Percentiles rank a stretch among this genome's conserved stretches.
phyloP scores from a whole-genome alignment of 2,113 vertebrate genomes.

The Entosphenus tridentatus region DNA sequence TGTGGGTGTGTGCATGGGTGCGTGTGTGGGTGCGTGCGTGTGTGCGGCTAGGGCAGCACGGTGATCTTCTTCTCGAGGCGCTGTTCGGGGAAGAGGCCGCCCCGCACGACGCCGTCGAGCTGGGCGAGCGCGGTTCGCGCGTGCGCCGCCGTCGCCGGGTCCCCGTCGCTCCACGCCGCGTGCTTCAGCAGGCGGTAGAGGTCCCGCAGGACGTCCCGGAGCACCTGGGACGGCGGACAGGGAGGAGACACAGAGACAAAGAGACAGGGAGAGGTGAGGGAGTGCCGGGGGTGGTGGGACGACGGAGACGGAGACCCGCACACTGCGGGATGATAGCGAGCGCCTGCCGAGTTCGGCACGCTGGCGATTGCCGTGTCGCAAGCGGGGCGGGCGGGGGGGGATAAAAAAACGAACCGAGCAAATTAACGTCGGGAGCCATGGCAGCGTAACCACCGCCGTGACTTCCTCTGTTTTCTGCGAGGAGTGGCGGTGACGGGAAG shows the following conservation, averaged over 20 bases:
- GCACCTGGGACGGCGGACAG: conserved; percentile 24
- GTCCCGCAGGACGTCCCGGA: conserved; percentile 48
- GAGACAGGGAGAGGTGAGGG: background rate
- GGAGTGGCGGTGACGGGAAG: too few species aligned
- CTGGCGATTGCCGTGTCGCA: too few species aligned
- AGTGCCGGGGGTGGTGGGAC: background rate
- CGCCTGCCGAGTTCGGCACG: too few species aligned
- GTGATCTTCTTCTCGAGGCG: conserved; percentile 68
- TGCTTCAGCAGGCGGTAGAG: conserved; percentile 70
- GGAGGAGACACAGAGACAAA: too few species aligned
- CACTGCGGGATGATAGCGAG: too few species aligned
- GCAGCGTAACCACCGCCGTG: too few species aligned
- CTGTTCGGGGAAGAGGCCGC: conserved; percentile 45
- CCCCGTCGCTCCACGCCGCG: conserved; percentile 29
- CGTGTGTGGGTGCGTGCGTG: background rate
- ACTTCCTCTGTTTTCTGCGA: too few species aligned
- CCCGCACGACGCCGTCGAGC: conserved; percentile 37
- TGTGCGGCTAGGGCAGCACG: conserved; percentile 31
- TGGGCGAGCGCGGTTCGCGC: conserved; percentile 71
- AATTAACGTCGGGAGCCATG: too few species aligned
- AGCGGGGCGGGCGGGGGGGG: too few species aligned
- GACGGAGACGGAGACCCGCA: conserved; percentile 8
- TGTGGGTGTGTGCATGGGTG: background rate
- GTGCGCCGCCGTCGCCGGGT: conserved; percentile 36
- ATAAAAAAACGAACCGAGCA: too few species aligned